A percentile compares a stretch with the other conserved stretches of the same genome.
Conservation (phyloP, 2,113 vertebrate genomes). For the Gnathonemus longibarbis region DNA sequence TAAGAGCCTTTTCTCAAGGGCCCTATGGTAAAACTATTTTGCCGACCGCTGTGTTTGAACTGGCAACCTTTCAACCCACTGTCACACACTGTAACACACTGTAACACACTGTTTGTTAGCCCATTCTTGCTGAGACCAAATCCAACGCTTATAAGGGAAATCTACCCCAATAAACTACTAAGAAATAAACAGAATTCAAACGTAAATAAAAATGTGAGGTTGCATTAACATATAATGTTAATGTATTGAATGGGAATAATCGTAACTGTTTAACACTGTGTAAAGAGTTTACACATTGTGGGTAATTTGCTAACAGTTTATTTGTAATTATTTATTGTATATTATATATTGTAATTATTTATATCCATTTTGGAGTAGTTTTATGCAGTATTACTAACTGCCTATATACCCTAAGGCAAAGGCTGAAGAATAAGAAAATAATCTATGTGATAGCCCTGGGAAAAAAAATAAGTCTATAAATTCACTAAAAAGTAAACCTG, state of each 20-base stretch:
- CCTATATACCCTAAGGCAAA: background rate
- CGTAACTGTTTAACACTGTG: background rate
- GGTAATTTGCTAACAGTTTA: background rate
- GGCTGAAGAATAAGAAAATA: background rate
- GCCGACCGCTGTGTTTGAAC: background rate
- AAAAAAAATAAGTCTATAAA: background rate
- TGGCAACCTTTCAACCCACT: background rate
- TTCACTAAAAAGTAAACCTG: background rate
- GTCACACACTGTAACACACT: background rate
- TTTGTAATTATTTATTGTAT: background rate
- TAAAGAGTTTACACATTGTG: background rate
- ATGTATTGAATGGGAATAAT: background rate
- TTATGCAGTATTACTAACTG: background rate
- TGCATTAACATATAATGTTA: background rate
- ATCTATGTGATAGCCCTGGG: background rate
- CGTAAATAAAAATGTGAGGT: background rate
- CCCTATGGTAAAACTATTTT: background rate
- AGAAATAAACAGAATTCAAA: background rate
- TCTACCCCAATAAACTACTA: background rate
- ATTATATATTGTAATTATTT: background rate
- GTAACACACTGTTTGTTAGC: background rate
- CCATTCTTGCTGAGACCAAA: background rate
- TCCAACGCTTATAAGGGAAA: background rate
- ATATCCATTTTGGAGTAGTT: background rate
- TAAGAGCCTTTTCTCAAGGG: background rate